Evolutionary conservation across 2,797 vertebrate species (phyloP).

Genomic region (Paedocypris micromegethes): DNA sequence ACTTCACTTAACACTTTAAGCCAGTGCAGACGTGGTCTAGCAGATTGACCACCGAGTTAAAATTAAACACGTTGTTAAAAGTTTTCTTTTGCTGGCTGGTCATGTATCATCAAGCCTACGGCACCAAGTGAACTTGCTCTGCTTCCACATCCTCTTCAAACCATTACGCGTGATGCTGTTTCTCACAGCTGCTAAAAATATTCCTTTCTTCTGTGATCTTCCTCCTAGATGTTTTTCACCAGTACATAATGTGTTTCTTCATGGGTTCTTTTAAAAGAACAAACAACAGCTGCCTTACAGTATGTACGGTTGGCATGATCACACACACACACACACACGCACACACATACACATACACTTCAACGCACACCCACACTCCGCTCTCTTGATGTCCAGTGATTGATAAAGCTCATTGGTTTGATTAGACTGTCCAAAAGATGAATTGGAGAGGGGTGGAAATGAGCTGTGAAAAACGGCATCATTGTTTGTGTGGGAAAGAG

Average conservation of each 20-base stretch:
- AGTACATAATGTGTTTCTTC: constrained; percentile 16
- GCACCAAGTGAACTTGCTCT: neutral
- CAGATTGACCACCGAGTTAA: too few relatives aligned
- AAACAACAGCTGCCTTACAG: neutral
- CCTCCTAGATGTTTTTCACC: constrained; percentile 9
- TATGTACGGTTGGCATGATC: neutral
- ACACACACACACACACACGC: neutral
- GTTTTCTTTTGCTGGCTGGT: too few relatives aligned
- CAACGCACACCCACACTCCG: neutral
- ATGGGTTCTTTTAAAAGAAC: neutral
- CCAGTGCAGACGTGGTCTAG: too few relatives aligned
- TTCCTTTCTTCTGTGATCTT: neutral
- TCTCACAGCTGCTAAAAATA: neutral
- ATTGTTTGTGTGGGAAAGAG: constrained; percentile 16
- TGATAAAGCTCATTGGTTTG: constrained; percentile 3
- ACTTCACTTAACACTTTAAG: too few relatives aligned
- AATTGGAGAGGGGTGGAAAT: constrained; percentile 20
- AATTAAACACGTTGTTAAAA: too few relatives aligned
- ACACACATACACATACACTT: neutral
- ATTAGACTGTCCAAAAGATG: constrained; percentile 7
- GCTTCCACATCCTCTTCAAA: neutral
- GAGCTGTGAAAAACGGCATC: constrained; percentile 17
- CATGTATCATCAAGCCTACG: neutral
- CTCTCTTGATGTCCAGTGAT: neutral
- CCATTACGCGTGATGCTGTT: neutral